Evolutionary conservation across 1,140 invertebrate genomes (phyloP), one percentile per base, ranked within the genome.

Genomic region (Helicoverpa armigera): DNA sequence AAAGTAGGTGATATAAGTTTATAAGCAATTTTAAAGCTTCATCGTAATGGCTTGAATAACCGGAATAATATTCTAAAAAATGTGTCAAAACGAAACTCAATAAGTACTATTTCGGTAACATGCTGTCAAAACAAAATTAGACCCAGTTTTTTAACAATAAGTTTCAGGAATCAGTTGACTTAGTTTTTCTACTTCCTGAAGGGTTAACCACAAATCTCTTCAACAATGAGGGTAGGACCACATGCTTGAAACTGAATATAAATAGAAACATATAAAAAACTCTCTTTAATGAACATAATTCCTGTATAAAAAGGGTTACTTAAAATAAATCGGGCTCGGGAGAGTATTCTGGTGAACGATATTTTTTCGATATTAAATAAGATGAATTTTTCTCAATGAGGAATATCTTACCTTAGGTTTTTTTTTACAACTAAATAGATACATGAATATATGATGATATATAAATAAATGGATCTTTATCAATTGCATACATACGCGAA

Each of bases 211-310:
- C 86, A 85, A 87, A 90, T 85, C 84, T 86, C 58, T 70, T 80
- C 56, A 83, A 88, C 86, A 90, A 89, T 90, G 51, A 85, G 83
- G 82, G 80, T 79, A 81, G 48, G 72, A 81, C 91, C 93, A 93
- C 88, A 91, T 94, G 93, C 83, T 85, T 85, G 84, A 69, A 88
- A 85, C 29, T 60, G 35, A 29, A 29, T 93, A 79, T 76, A 94
- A 94, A 94, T 94, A 94, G 93, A 93, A 89, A 89, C 87, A 82
- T 90, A 89, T 89, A 94, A 93, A 94, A 83, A 92, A 90, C 83
- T 67, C 63, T 87, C 79, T 88, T 89, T 94, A 94, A 94, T 94
- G 92, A 94, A 94, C 92, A 88, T 94, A 94, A 94, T 94, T 93
- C 91, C 88, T 82, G 86, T 93, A 93, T 92, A 91, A 93, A 43